These are phyloP conservation scores for Parapristionchus giblindavisi DNA, from an alignment of 2,888 invertebrate species.

Conservation along the genomic window DNA sequence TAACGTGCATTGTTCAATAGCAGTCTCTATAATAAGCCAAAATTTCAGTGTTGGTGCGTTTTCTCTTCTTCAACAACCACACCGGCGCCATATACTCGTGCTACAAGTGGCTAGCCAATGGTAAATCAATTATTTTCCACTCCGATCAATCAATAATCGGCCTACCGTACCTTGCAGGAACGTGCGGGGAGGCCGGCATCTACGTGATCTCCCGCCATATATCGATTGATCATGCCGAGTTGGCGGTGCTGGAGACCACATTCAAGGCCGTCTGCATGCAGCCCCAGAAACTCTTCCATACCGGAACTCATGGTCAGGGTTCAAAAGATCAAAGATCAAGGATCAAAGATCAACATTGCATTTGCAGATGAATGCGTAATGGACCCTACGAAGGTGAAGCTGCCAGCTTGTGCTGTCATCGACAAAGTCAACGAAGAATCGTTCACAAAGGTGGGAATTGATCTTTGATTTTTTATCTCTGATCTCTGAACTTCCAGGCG, in stretches of 20 bases:
- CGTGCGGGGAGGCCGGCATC: conserved; percentile 55
- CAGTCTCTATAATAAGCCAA: too few species aligned
- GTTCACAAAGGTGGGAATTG: conserved; percentile 13
- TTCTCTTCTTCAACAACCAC: conserved; percentile 59
- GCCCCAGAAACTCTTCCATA: conserved; percentile 51
- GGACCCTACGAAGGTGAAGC: conserved; percentile 22
- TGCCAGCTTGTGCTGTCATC: conserved; percentile 32
- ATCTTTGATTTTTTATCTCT: background rate
- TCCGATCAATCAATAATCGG: background rate
- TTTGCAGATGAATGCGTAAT: conserved; percentile 28
- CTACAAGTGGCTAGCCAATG: conserved; percentile 17
- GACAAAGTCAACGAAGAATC: conserved; percentile 32
- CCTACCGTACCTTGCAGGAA: conserved; percentile 24
- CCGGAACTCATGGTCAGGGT: conserved; percentile 52
- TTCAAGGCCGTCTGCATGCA: conserved; percentile 57
- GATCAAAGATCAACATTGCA: background rate
- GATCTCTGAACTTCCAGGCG: conserved; percentile 5
- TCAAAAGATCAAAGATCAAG: background rate
- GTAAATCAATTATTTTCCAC: background rate
- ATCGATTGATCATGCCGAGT: conserved; percentile 55
- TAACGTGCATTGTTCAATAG: too few species aligned
- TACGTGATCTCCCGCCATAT: conserved; percentile 58
- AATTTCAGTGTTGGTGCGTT: conserved; percentile 55
- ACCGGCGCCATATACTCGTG: conserved; percentile 59
- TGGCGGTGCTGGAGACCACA: conserved; percentile 57